Evolutionary conservation across 1,140 invertebrate genomes (phyloP), one percentile per base, ranked within the genome.

Genomic region (Cotesia chilonis): DNA sequence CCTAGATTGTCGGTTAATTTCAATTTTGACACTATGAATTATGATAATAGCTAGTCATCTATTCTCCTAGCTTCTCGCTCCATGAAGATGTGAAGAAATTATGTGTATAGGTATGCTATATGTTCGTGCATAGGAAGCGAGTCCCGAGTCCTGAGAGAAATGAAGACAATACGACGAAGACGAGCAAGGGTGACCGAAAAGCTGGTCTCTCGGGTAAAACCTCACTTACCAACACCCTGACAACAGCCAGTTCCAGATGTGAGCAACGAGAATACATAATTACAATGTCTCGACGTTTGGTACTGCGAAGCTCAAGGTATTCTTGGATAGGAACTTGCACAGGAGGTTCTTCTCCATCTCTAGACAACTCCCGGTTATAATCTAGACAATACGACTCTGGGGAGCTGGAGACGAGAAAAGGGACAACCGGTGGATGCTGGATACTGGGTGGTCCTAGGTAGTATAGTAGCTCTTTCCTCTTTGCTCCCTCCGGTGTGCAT

Each of bases 221-320:
- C 71, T n/a, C 41, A 59, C 28, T 60, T 20, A 38, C 71, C 54
- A 61, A 47, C 64, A 37, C 60, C 36, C 57, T 36, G 57, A 59
- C 65, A 68, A 68, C 64, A 47, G 41, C 4, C 20, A 72, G 71
- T 72, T 72, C 75, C 77, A 75, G 77, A 79, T 77, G 76, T 72
- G 72, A 76, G 74, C 73, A 74, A 73, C 74, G 54, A 74, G 75
- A 75, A 72, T 74, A 68, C 77, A 75, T 81, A 81, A 79, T 81
- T 81, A 76, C 75, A 71, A 76, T 77, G 77, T 77, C 71, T 68
- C 79, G 72, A 59, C 70, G 70, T 68, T 71, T 71, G 73, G 67
- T 76, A 68, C 69, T 75, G 38, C 38, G 28, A 28, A 1, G 28
- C 28, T 28, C 28, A 28, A 28, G 28, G 28, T 28, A 28, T 28